These are phyloP conservation scores for Sphenopsis melanotis DNA, from an alignment of 2,797 vertebrate species.

Conservation along the genomic window DNA sequence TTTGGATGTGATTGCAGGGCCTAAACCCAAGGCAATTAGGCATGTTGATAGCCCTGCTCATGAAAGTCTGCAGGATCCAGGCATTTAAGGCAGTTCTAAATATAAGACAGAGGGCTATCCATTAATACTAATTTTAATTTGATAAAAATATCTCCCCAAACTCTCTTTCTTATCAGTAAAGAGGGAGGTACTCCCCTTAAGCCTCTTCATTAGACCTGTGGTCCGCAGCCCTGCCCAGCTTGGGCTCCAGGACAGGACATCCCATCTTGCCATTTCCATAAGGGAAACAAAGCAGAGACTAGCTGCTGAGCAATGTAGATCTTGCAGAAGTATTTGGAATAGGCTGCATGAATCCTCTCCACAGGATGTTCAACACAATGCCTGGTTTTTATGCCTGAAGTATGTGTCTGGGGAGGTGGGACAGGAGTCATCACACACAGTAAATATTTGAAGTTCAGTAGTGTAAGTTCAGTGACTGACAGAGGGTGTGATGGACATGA, in stretches of 20 bases:
- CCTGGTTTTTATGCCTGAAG: neutral
- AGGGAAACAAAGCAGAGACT: neutral
- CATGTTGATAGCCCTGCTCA: neutral
- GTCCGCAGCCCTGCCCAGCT: neutral
- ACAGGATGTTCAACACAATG: neutral
- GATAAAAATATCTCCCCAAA: neutral
- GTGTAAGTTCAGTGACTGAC: neutral
- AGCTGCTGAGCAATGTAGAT: neutral
- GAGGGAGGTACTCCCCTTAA: neutral
- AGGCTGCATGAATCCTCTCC: neutral
- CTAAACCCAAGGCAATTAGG: neutral
- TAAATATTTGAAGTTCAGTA: neutral
- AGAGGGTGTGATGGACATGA: neutral
- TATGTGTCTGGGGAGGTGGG: neutral
- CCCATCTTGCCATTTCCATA: neutral
- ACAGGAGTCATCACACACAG: neutral
- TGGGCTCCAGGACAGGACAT: neutral
- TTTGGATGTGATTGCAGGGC: neutral
- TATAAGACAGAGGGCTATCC: neutral
- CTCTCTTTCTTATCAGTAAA: neutral
- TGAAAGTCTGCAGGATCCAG: neutral
- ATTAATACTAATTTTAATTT: neutral
- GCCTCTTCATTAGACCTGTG: neutral
- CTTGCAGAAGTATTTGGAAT: neutral
- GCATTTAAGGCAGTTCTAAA: neutral